Conservation (phyloP, 2,797 vertebrate species). For the Microcaecilia unicolor region DNA sequence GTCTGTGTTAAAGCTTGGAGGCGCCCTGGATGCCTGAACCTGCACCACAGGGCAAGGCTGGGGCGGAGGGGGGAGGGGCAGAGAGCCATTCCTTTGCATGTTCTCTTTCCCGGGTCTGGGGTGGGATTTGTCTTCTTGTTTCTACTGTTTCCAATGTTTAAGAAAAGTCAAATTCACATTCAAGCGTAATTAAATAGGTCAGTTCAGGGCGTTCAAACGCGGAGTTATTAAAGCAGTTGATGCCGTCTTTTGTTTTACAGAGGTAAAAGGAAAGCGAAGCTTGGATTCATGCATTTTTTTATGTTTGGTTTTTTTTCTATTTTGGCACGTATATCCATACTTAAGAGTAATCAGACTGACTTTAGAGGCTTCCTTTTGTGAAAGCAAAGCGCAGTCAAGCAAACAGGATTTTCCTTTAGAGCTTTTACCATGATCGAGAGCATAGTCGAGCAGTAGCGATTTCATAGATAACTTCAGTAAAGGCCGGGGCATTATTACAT, state of each 20-base stretch:
- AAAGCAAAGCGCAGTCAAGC: slow-evolving; percentile 28
- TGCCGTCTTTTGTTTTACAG: not conserved
- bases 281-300: no score
- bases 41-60: no score
- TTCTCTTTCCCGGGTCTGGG: not conserved
- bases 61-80: no score
- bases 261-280: no score
- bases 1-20: not conserved
- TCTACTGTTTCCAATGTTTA: slow-evolving; percentile 13
- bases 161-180: slow-evolving; percentile 3
- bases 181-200: no score
- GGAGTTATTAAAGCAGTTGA: not conserved
- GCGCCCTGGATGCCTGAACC: no score
- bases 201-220: no score
- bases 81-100: not conserved
- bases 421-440: slow-evolving; percentile 12
- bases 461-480: slow-evolving; percentile 1
- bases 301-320: no score
- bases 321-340: slow-evolving; percentile 18
- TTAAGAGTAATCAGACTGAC: slow-evolving; percentile 25
- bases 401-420: slow-evolving; percentile 20
- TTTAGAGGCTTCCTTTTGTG: slow-evolving; percentile 42
- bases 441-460: slow-evolving; percentile 12
- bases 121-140: not conserved
- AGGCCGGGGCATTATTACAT: no score